Conservation (phyloP, 2,113 vertebrate genomes). For the Sus scrofa region T2T-Sscrofa CM000812.6:199153001-199153500, state of each 20-base stretch:
- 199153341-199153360: neutral
- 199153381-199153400: neutral
- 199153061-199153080: constrained; percentile 26
- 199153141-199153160: neutral
- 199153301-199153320: neutral
- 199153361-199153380: neutral
- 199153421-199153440: neutral
- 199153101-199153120: constrained; percentile 8
- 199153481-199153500: neutral
- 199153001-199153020: neutral
- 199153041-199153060: constrained; percentile 70
- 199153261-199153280: neutral
- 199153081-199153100: neutral
- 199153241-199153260: neutral
- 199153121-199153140: constrained; percentile 26
- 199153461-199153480: neutral
- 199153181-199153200: neutral
- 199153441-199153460: neutral
- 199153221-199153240: neutral
- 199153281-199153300: neutral
- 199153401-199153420: neutral
- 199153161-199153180: neutral
- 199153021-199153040: constrained; percentile 5
- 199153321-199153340: too few species aligned
- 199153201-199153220: neutral